Evolutionary conservation across 2,113 vertebrate species (phyloP).

Genomic region (Mesoclemmys tuberculata): DNA sequence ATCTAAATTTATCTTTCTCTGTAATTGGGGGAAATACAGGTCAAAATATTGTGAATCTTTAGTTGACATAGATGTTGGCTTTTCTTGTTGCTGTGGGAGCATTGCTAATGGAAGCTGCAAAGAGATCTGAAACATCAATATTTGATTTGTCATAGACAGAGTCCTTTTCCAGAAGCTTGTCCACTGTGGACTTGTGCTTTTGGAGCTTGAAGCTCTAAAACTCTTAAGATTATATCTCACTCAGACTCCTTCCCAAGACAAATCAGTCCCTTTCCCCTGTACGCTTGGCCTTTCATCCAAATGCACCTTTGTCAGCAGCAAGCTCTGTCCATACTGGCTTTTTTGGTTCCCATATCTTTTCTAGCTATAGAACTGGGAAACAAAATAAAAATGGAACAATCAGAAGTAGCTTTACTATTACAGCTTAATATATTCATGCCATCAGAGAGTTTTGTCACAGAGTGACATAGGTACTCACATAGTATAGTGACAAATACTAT

Average conservation of each 20-base stretch:
- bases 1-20: not conserved
- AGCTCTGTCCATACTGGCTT: not conserved
- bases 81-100: constrained; percentile 60
- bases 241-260: not conserved
- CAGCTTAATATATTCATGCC: not conserved
- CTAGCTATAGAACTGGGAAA: not conserved
- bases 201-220: not conserved
- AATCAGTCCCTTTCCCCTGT: not conserved
- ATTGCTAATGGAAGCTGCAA: constrained; percentile 33
- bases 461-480: not conserved
- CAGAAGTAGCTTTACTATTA: not conserved
- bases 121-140: constrained; percentile 61
- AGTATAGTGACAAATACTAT: not conserved
- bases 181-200: not conserved
- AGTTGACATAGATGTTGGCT: constrained; percentile 42
- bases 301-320: not conserved
- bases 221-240: not conserved
- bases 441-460: not conserved
- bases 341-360: not conserved
- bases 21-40: constrained; percentile 30
- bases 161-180: constrained; percentile 49
- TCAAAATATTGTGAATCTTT: constrained; percentile 35
- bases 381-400: not conserved
- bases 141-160: constrained; percentile 26
- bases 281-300: not conserved